Evolutionary conservation across 2,113 vertebrate species (phyloP), one percentile per base, ranked within the genome.

Genomic region (Crotalus helleri): DNA sequence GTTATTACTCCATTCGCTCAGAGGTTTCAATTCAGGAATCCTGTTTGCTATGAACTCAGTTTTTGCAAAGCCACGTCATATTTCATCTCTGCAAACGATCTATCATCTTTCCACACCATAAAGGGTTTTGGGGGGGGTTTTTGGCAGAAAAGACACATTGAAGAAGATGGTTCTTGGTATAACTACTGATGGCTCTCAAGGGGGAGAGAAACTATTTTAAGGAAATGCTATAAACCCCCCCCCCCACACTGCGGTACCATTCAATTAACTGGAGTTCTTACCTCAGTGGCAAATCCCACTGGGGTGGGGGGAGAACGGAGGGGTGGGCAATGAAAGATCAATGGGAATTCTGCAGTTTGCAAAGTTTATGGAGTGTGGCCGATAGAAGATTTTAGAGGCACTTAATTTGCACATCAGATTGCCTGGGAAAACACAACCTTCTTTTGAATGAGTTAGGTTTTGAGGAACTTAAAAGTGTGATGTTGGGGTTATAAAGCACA

Each of bases 301-400:
- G 33, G 33, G 69, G 0, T 5, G 6, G 2, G n/a, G 64, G 29
- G 64, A 13, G 4, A 74, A 5, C 0, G 33, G 87, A 26, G 21
- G 91, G 23, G n/a, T 3, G 87, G 57, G 57, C 87, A 58, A 39
- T 23, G 58, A 64, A 87, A 92, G 85, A 61, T 64, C 24, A 64
- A 58, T 44, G 55, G 59, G 49, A 49, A 11, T 95, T 96, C 44
- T 24, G 11, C 8, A 29, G 88, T 90, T 61, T 26, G 88, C 39
- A 49, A 44, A 46, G 24, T 46, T 39, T 24, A 26, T 21, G 88
- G 53, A 81, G 33, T 39, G 10, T 19, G 9, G 23, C 53, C n/a
- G 2, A 46, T 4, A 21, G 53, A 53, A 21, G 19, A 39, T 39
- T 23, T 24, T 39, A 89, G 55, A 89, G 33, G n/a, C 1, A 0